Conservation (phyloP, 2,113 vertebrate genomes). For the Melanerpes aurifrons region DNA sequence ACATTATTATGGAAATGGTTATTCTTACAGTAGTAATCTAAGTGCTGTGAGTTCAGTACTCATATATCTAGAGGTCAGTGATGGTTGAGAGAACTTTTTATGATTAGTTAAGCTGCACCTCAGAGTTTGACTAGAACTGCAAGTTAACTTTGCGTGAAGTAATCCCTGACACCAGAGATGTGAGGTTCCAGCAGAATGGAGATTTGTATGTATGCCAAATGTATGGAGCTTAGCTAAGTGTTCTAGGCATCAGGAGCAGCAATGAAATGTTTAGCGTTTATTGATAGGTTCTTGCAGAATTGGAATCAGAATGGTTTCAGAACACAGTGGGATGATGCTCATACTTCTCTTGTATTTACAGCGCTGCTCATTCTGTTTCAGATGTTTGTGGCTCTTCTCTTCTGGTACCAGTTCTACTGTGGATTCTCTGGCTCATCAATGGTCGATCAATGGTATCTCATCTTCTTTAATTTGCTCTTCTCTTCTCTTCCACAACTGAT, state of each 20-base stretch:
- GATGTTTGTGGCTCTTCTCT: constrained; percentile 98
- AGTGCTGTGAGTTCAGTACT: neutral
- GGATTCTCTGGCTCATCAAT: constrained; percentile 96
- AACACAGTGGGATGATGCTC: neutral
- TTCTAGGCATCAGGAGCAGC: neutral
- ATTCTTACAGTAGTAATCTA: neutral
- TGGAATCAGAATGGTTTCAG: neutral
- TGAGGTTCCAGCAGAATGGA: neutral
- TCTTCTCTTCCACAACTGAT: constrained; percentile 96
- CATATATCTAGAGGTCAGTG: neutral
- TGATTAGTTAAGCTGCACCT: neutral
- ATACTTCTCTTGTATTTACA: neutral
- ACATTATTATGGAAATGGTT: neutral
- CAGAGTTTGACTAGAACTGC: neutral
- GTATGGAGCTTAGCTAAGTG: neutral
- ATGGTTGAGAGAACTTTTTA: neutral
- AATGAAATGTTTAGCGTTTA: fast-evolving
- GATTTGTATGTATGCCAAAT: neutral
- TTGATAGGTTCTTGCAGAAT: neutral
- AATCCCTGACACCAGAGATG: neutral
- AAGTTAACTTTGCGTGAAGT: neutral
- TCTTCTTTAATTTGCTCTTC: constrained; percentile 99
- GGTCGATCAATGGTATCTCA: constrained; percentile 98
- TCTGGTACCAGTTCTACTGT: constrained; percentile 99
- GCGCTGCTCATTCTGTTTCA: constrained; percentile 58